Evolutionary conservation across 2,888 invertebrate genomes (phyloP), one percentile per base, ranked within the genome.

Genomic region (Cistogaster globosa): DNA sequence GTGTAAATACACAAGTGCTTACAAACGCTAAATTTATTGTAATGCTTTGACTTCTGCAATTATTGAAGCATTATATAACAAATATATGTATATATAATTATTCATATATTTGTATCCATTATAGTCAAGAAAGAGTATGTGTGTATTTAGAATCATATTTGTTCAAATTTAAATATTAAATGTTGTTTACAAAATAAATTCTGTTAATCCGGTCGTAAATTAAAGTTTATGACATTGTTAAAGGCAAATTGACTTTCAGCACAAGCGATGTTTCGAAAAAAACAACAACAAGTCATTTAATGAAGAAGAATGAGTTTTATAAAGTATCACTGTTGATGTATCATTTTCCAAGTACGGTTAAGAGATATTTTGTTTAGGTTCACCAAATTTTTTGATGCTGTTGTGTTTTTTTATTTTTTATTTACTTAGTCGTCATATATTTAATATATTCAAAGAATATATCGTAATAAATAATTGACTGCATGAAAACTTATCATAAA

Each of bases 201-300:
- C 48, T 79, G 63, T 75, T 75, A 79, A 83, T 83, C 83, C 63
- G 83, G 42, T 83, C 69, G 63, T 83, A 83, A 83, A 83, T 83
- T 83, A 69, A 65, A 67, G 78, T 74, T 79, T 79, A 75, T 79
- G 77, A 65, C 78, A 69, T 65, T 69, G 69, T 79, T 78, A 69
- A 63, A 78, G 68, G 20, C 55, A 74, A 68, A 78, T 78, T 83
- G 83, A 63, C 72, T 83, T 68, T 42, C 48, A 53, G 12, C 63
- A 26, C 6, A 7, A 62, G 38, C 3, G 18, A 14, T 1, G 0
- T 2, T 20, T 55, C 42, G 4, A 26, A 26, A 26, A 26, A 26
- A 26, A 26, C 26, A 26, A 26, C 26, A 26, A 26, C 42, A 45
- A 18, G 16, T 18, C 20, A n/a, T 51, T 16, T 22, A 58, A 63